Evolutionary conservation across 2,113 vertebrate genomes (phyloP), one percentile per base, ranked within the genome.

Genomic region (Loxodonta africana): DNA sequence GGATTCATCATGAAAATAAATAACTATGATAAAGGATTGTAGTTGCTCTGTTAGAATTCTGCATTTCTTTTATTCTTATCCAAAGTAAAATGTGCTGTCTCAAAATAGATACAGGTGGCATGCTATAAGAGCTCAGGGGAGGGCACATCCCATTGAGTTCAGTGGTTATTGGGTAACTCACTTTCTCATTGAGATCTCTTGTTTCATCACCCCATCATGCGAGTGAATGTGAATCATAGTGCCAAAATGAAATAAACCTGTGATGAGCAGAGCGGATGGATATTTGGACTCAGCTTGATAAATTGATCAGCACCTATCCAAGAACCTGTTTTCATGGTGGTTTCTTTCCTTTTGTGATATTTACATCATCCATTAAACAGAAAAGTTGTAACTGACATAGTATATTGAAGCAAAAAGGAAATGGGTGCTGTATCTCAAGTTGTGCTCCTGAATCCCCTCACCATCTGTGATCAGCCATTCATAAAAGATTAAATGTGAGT

Each of bases 391-490:
- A 95, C 12, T 88, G 90, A 92, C 0, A 37, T 10, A 73, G 37
- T 94, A 90, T 21, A 44, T 82, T 69, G 97, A 65, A 94, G 80
- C 80, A 46, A 92, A 95, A 83, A 62, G 41, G 80, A 97, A 94
- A n/a, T 57, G 76, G 76, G 63, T 84, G n/a, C 65, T 76, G 60
- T 44, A 57, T 83, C 89, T 92, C 80, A 82, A 41, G 87, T 41
- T 20, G 8, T 28, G 53, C 94, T 84, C 90, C 85, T 91, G 65
- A 93, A 71, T 95, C 83, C 57, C 65, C 51, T 91, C 71, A 88
- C 97, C 93, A 71, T 97, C 83, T 97, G 93, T 94, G 93, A 93
- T 21, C 82, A 98, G 92, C 94, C 97, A 95, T 98, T 98, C 97
- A 94, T 83, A 90, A 97, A 87, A 97, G 90, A 97, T 94, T 96